phyloP scores from a whole-genome alignment of 2,797 vertebrate species.

The Rousettus madagascariensis region DNA sequence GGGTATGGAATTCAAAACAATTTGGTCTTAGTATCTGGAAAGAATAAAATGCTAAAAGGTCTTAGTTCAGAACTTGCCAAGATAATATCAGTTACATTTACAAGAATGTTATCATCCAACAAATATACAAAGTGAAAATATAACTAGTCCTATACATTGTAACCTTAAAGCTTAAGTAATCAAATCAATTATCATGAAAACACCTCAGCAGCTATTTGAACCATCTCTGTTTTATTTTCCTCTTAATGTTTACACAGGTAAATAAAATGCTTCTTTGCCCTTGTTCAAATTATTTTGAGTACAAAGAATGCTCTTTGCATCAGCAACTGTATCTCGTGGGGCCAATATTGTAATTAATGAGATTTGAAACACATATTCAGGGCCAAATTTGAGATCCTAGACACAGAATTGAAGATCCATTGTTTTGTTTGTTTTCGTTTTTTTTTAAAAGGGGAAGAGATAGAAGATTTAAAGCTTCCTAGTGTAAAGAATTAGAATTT shows the following conservation, averaged over 20 bases:
- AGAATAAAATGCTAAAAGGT: slow-evolving; percentile 57
- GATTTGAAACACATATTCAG: slow-evolving; percentile 77
- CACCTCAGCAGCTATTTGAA: neutral
- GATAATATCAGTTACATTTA: slow-evolving; percentile 49
- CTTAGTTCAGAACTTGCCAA: slow-evolving; percentile 67
- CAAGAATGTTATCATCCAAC: slow-evolving; percentile 35
- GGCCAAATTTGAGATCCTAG: slow-evolving; percentile 75
- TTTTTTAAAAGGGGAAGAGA: slow-evolving; percentile 46
- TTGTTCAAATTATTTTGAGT: slow-evolving; percentile 76
- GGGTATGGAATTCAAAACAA: slow-evolving; percentile 53
- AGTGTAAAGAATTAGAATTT: slow-evolving; percentile 73
- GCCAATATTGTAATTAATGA: slow-evolving; percentile 82
- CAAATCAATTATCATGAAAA: slow-evolving; percentile 47
- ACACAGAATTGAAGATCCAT: slow-evolving; percentile 74
- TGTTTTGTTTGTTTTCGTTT: slow-evolving; percentile 63
- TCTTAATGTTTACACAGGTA: slow-evolving; percentile 16
- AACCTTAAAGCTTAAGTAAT: slow-evolving; percentile 49
- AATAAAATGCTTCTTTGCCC: slow-evolving; percentile 62
- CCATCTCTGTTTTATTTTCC: neutral
- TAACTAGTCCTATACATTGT: neutral
- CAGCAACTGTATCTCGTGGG: slow-evolving; percentile 77
- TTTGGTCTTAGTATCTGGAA: slow-evolving; percentile 54
- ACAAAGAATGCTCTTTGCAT: slow-evolving; percentile 78
- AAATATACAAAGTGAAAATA: slow-evolving; percentile 22
- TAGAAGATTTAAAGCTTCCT: slow-evolving; percentile 74